These are phyloP conservation scores for Harpagifer antarcticus DNA, from an alignment of 2,797 vertebrate species.

Conservation along the genomic window DNA sequence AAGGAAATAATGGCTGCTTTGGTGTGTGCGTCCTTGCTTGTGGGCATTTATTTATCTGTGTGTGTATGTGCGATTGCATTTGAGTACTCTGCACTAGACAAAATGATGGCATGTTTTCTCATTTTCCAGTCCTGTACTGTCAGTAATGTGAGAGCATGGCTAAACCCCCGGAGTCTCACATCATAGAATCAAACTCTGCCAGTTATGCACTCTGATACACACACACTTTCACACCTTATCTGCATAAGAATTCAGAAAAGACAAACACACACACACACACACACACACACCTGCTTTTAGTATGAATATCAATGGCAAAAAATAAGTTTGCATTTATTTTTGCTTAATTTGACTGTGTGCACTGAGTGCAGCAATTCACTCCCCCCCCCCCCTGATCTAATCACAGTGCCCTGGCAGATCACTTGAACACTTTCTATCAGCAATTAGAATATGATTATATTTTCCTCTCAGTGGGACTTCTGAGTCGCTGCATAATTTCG, in stretches of 20 bases:
- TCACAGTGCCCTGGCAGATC: conserved; percentile 65
- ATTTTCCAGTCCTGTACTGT: conserved; percentile 87
- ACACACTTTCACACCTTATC: conserved; percentile 10
- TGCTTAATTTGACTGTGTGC: conserved; percentile 28
- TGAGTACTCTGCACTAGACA: conserved; percentile 63
- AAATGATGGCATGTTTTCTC: conserved; percentile 80
- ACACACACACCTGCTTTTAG: conserved; percentile 9
- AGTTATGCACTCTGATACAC: conserved; percentile 60
- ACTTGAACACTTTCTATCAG: conserved; percentile 69
- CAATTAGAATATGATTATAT: conserved; percentile 78
- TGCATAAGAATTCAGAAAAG: conserved; percentile 25
- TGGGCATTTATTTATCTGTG: conserved; percentile 34
- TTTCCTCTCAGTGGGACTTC: conserved; percentile 66
- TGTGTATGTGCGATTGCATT: conserved; percentile 22
- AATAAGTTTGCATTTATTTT: conserved; percentile 35
- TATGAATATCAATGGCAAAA: conserved; percentile 42
- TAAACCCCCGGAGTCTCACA: conserved; percentile 79
- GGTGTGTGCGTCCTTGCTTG: conserved; percentile 8
- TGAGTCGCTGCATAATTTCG: conserved; percentile 70
- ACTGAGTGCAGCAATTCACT: conserved; percentile 29
- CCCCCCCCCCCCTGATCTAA: conserved; percentile 48
- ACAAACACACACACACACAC: background rate
- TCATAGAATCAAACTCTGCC: conserved; percentile 72
- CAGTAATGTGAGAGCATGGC: conserved; percentile 82
- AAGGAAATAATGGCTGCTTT: conserved; percentile 33